phyloP scores from a whole-genome alignment of 2,797 vertebrate species.

The Poliocrania exsul region DNA sequence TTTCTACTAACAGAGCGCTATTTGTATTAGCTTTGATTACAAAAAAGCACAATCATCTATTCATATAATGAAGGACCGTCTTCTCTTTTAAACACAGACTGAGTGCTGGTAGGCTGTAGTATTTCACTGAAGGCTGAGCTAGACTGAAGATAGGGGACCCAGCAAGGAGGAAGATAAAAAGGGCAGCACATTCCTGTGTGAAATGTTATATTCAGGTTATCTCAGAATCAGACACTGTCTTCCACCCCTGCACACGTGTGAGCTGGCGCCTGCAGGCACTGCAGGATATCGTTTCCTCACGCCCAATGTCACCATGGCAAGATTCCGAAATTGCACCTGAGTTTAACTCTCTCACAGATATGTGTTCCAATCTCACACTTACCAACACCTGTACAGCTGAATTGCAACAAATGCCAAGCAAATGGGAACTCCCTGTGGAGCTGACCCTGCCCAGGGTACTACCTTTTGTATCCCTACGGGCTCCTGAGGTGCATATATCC shows the following conservation, averaged over 20 bases:
- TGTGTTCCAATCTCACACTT: rapidly evolving
- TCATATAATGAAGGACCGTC: neutral
- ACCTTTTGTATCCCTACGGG: neutral
- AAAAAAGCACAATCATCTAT: neutral
- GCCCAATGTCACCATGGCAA: neutral
- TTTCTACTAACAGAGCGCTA: neutral
- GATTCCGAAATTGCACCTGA: neutral
- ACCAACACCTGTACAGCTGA: neutral
- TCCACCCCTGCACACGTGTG: rapidly evolving
- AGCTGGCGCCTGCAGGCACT: rapidly evolving
- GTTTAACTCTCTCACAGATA: neutral
- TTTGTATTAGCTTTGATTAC: neutral
- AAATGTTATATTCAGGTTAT: neutral
- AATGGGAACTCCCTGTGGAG: neutral
- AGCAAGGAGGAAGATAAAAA: slow-evolving; percentile 15
- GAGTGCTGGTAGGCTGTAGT: neutral
- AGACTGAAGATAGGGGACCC: neutral
- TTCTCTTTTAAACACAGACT: neutral
- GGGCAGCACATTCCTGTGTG: neutral
- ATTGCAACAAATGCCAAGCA: neutral
- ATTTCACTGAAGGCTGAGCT: neutral
- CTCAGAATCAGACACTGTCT: slow-evolving; percentile 8
- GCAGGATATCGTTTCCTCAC: neutral
- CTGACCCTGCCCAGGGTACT: neutral
- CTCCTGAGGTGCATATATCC: neutral